phyloP scores from a whole-genome alignment of 2,113 vertebrate genomes.

The Origma solitaria region DNA sequence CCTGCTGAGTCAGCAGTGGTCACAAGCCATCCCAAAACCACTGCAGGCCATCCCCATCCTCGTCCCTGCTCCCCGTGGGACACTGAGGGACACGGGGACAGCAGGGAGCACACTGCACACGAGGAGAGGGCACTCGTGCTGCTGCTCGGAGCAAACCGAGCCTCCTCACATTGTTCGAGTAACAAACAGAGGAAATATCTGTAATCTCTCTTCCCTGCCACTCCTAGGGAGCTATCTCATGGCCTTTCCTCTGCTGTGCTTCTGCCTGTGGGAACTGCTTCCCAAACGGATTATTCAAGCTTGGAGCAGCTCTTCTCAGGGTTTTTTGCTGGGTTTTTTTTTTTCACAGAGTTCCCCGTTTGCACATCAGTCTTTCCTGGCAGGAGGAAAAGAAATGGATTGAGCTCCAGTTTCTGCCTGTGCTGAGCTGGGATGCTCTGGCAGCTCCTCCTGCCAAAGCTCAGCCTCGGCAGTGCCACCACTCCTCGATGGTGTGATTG shows the following conservation, averaged over 20 bases:
- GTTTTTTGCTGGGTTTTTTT: not conserved
- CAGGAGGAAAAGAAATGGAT: fast-evolving
- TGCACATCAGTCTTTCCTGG: not conserved
- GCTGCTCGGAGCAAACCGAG: not conserved
- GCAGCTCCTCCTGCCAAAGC: not conserved
- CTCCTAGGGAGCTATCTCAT: conserved; percentile 49
- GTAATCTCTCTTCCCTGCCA: conserved; percentile 49
- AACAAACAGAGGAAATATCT: conserved; percentile 58
- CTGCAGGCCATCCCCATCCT: not conserved
- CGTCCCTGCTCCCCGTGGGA: not conserved
- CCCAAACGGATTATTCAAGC: not conserved
- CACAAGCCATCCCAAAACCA: not conserved
- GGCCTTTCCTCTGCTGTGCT: conserved; percentile 14
- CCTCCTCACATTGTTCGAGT: conserved; percentile 13
- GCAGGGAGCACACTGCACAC: fast-evolving
- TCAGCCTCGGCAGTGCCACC: not conserved
- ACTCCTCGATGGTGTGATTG: not conserved
- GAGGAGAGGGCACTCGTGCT: not conserved
- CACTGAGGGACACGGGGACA: not conserved
- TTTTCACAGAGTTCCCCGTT: not conserved
- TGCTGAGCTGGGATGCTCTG: not conserved
- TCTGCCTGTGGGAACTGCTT: conserved; percentile 18
- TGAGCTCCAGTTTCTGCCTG: not conserved
- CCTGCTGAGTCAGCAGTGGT: not conserved
- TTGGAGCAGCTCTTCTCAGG: not conserved